phyloP scores from a whole-genome alignment of 2,888 invertebrate species.

The Tortricodes alternella region DNA sequence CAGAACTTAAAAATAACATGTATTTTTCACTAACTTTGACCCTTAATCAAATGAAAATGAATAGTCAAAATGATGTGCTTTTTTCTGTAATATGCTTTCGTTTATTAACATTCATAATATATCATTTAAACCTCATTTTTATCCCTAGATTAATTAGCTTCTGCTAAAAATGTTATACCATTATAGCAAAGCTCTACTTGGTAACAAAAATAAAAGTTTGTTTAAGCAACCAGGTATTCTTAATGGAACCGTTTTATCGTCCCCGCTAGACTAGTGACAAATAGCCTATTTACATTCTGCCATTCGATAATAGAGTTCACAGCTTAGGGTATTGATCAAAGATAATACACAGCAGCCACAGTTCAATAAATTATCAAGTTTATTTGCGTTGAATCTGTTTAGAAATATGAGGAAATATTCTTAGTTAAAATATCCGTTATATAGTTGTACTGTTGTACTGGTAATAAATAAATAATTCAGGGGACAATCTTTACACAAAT shows the following conservation, averaged over 20 bases:
- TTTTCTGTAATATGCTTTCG: too few relatives aligned
- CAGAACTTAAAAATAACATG: too few relatives aligned
- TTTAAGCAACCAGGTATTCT: constrained; percentile 36
- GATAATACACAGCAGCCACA: constrained; percentile 35
- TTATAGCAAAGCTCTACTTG: constrained; percentile 25
- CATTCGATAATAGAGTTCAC: constrained; percentile 50
- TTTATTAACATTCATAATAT: too few relatives aligned
- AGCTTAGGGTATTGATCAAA: constrained; percentile 41
- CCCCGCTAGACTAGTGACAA: constrained; percentile 51
- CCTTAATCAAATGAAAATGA: too few relatives aligned
- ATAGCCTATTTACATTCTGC: constrained; percentile 58
- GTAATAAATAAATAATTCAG: too few relatives aligned
- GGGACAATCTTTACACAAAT: too few relatives aligned
- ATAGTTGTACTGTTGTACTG: too few relatives aligned
- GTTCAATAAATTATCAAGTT: constrained; percentile 19
- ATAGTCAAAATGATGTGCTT: too few relatives aligned
- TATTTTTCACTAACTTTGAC: too few relatives aligned
- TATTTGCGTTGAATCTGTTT: constrained; percentile 14
- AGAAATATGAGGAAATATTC: constrained; percentile 20
- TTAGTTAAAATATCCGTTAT: too few relatives aligned
- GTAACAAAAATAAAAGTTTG: constrained; percentile 42
- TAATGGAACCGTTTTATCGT: constrained; percentile 54
- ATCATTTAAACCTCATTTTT: too few relatives aligned
- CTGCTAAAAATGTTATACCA: constrained; percentile 22
- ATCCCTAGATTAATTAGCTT: too few relatives aligned